Base-by-base conservation (phyloP, 2,113 vertebrate genomes). In the Sorex fumeus region DNA sequence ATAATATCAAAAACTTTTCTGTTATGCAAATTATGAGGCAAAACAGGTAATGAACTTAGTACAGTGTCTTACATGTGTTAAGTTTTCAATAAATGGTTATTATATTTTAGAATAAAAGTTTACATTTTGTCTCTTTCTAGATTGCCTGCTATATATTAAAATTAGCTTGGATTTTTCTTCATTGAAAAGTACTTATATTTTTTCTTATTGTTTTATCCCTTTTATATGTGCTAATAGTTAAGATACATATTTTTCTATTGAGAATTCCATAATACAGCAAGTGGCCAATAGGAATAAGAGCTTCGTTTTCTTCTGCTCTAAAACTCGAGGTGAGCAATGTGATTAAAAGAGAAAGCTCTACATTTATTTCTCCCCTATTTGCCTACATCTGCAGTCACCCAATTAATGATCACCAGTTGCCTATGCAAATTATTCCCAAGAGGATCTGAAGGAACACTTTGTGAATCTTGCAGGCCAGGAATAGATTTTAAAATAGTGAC, bases 401-500 rank as follows among this genome's bases (percentile, higher is more conserved):
- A 74, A 53, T 92, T 91, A 96, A 93, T 84, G 84, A 78, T 91
- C 77, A 92, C 62, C 64, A 81, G 85, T 96, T 84, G 25, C 80
- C 74, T 89, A 90, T 94, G 92, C 27, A 94, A 95, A 94, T 95
- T 77, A 45, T 45, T 94, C 88, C 81, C 88, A 50, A 47, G 57
- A 81, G 89, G 72, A 88, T 19, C 40, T 77, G 91, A 66, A 78
- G 47, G 86, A 95, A 88, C 23, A 88, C 18, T 92, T 91, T 93
- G 86, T 95, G 76, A 95, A 85, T 88, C 36, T 84, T 86, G 15
- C 10, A 86, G 66, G 70, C 80, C 72, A 88, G 76, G 45, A 93
- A 94, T 94, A 95, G 87, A 87, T 92, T 88, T 94, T 91, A 92
- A 96, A 97, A 92, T 91, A 69, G 93, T 64, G 87, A 66, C 87